phyloP scores from a whole-genome alignment of 2,888 invertebrate species.

The Erannis defoliaria region DNA sequence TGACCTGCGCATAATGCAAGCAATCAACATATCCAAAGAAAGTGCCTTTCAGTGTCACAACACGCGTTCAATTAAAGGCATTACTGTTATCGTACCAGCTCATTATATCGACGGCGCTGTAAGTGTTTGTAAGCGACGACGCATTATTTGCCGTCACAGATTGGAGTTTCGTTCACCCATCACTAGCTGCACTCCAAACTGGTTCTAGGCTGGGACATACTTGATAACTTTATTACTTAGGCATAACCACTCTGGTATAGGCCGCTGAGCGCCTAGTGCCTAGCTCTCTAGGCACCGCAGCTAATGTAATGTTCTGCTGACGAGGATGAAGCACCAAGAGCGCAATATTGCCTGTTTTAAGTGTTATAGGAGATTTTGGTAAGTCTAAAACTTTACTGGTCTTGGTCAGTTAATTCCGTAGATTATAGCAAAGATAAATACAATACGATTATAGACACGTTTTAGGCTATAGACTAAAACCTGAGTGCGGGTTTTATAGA shows the following conservation, averaged over 20 bases:
- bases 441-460: too few species aligned
- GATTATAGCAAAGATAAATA: neutral
- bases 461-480: too few species aligned
- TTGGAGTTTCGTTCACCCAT: conserved; percentile 64
- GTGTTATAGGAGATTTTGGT: too few species aligned
- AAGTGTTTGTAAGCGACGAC: conserved; percentile 69
- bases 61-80: conserved; percentile 73
- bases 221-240: conserved; percentile 14
- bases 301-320: too few species aligned
- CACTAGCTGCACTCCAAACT: conserved; percentile 58
- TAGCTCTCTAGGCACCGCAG: too few species aligned
- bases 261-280: neutral
- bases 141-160: conserved; percentile 79
- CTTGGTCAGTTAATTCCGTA: neutral
- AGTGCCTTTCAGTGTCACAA: conserved; percentile 38
- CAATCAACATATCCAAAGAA: conserved; percentile 15
- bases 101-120: conserved; percentile 75
- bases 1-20: conserved; percentile 2
- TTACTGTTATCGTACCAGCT: conserved; percentile 73
- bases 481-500: too few species aligned
- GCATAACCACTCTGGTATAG: neutral
- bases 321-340: too few species aligned
- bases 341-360: too few species aligned
- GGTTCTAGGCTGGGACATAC: conserved; percentile 41
- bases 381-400: too few species aligned